Base-by-base conservation (phyloP, 2,797 vertebrate genomes). In the Amblyraja radiata region DNA sequence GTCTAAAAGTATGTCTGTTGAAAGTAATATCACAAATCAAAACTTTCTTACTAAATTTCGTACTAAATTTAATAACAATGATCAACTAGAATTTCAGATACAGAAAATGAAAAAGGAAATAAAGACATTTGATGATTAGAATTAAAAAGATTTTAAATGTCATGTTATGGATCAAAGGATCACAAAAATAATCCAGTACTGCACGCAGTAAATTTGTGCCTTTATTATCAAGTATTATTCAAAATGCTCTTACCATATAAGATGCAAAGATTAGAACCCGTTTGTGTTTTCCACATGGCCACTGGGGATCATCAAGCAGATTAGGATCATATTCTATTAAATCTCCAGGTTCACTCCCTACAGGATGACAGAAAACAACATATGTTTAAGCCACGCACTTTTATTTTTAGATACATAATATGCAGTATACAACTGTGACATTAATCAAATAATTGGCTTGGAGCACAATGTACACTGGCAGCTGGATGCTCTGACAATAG, bases 201-300 rank as follows among this genome's bases (percentile, higher is more conserved):
- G n/a, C 61, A 88, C 36, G 63, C 32, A 68, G 16, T 9, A 92
- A 76, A 58, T 65, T 54, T 93, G 2, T 63, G 63, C 46, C 5
- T 23, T 71, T 16, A 94, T 2, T 71, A 10, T 1, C 93, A 0
- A 46, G 58, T 46, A 93, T 1, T 93, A 78, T 77, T 92, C 90
- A 5, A 77, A 54, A 84, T n/a, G 21, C 28, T 93, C 96, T 97
- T 95, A 99, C 99, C 98, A 99, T 98, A 93, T 99, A 99, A 0
- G 98, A 99, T 0, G 98, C 97, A 93, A 99, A 99, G 95, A 98
- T 98, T 92, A 99, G 98, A 93, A 99, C 99, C 28, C 99, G 96
- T 95, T 99, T 99, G 95, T 99, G 99, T 94, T 99, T 98, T 94
- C 99, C 99, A 91, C 99, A 99, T 54, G 98, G 98, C 99, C 99